Evolutionary conservation across 1,140 invertebrate species (phyloP).

Genomic region (Drosophila lacertosa): DNA sequence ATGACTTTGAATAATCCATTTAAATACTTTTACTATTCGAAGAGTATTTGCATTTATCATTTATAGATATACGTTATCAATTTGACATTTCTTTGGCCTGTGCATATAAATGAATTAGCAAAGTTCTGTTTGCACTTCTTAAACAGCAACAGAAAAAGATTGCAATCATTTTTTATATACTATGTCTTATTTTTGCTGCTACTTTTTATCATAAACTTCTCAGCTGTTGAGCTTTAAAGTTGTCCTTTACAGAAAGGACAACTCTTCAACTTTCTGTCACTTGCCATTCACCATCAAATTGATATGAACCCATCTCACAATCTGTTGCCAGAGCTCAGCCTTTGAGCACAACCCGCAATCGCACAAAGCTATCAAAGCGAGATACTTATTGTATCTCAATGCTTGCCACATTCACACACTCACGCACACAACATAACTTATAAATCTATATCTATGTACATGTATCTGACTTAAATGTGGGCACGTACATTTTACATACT

Average conservation of each 20-base stretch:
- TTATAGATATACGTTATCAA: background rate
- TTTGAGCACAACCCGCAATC: slow-evolving; percentile 3
- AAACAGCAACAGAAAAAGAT: too few species aligned
- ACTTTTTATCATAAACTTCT: too few species aligned
- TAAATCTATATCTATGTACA: slow-evolving; percentile 16
- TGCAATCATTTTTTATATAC: too few species aligned
- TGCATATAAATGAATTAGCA: too few species aligned
- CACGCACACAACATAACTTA: slow-evolving; percentile 1
- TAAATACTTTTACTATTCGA: too few species aligned
- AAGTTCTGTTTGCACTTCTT: too few species aligned
- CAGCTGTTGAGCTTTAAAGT: background rate
- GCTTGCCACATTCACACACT: background rate
- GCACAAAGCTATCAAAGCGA: background rate
- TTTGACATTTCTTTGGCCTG: too few species aligned
- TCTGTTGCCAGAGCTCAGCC: background rate
- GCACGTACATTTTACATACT: slow-evolving; percentile 56
- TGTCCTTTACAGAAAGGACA: too few species aligned
- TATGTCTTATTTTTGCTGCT: too few species aligned
- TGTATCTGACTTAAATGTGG: slow-evolving; percentile 22
- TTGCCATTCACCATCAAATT: slow-evolving; percentile 5
- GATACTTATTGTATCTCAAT: background rate
- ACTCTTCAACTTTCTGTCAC: too few species aligned
- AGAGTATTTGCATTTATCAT: too few species aligned
- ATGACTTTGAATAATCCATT: too few species aligned
- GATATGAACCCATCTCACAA: slow-evolving; percentile 1